Base-by-base conservation (phyloP, 2,113 vertebrate species). In the Acinonyx jubatus region DNA sequence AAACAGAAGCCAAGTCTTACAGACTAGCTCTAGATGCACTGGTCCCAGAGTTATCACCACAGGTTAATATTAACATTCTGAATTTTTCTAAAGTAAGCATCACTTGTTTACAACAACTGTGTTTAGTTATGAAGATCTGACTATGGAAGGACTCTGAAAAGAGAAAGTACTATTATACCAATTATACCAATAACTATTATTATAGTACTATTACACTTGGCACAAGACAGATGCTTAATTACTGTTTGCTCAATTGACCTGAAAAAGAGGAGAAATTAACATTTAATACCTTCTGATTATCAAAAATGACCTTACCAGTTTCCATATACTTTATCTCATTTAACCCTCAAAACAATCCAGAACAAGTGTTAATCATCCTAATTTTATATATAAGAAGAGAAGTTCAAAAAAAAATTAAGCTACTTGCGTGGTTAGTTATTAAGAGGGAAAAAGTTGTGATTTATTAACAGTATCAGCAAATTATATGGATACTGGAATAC, bases 341-440 rank as follows among this genome's bases (percentile, higher is more conserved):
- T 92, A 97, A 82, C 55, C 57, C 52, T 81, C 76, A 61, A 92
- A 95, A 90, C 14, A 92, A 94, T 85, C 92, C 85, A 88, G 66
- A 96, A 71, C 25, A 92, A 93, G 68, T 90, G 36, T 91, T 95
- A 93, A 69, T 65, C 52, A 84, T 50, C 15, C 38, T 92, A 25
- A 79, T 79, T 92, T 90, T 89, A 94, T 38, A 97, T 27, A 66
- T 41, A 52, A 82, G 45, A 96, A 74, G 4, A 96, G 27, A 84
- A 8, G 11, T 52, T 88, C 4, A 61, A 96, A 96, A 88, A 97
- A 89, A 87, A 68, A 78, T 55, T 79, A 93, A 82, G 61, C 23
- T 71, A 76, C 41, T 92, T 86, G 18, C 31, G 89, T 50, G 66
- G 52, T 86, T 52, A 87, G 55, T 86, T 93, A 68, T 33, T 89